phyloP scores from a whole-genome alignment of 2,797 vertebrate species.

The Ciconia nigra region DNA sequence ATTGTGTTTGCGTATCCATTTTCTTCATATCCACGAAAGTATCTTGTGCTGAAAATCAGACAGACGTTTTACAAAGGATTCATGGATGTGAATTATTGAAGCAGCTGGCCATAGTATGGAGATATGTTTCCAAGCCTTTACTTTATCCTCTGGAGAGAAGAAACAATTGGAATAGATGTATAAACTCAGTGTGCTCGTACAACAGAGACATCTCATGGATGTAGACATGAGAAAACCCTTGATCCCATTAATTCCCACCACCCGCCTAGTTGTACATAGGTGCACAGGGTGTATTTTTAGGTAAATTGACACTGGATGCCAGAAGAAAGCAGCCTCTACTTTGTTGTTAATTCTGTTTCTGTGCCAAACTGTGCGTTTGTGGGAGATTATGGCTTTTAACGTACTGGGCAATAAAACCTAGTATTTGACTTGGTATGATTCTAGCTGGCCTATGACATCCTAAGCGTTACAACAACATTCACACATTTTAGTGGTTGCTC shows the following conservation, averaged over 20 bases:
- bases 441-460: background rate
- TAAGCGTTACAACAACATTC: background rate
- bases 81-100: background rate
- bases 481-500: background rate
- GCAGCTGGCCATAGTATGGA: background rate
- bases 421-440: background rate
- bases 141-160: background rate
- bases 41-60: background rate
- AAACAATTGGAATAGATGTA: conserved; percentile 9
- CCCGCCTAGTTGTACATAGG: background rate
- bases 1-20: background rate
- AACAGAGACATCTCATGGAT: background rate
- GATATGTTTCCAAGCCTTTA: background rate
- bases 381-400: background rate
- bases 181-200: background rate
- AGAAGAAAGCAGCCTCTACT: background rate
- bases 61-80: background rate
- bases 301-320: background rate
- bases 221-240: background rate
- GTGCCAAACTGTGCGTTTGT: background rate
- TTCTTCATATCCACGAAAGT: background rate
- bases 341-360: background rate
- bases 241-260: background rate
- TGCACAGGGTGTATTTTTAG: background rate
- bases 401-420: background rate